Conservation (phyloP, 2,797 vertebrate genomes). For the Arnoldichthys spilopterus region DNA sequence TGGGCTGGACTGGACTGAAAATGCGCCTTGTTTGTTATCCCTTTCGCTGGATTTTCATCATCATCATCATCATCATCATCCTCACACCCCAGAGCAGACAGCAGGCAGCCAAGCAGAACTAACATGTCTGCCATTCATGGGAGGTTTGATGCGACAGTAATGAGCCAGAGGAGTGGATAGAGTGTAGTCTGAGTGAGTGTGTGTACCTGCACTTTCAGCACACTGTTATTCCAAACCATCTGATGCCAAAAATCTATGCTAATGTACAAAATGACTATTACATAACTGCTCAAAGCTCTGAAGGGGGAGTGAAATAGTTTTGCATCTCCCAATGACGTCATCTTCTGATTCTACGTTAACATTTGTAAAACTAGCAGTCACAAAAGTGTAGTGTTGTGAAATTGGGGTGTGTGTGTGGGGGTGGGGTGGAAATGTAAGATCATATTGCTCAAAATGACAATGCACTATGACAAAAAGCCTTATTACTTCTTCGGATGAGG, state of each 20-base stretch:
- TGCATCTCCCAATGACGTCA: no score
- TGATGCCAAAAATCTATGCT: background rate
- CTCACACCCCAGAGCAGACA: background rate
- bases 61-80: background rate
- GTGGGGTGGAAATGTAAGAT: background rate
- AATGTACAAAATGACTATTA: background rate
- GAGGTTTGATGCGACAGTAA: conserved; percentile 4
- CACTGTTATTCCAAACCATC: background rate
- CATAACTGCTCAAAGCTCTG: background rate
- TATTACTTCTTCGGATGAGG: background rate
- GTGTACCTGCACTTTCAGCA: background rate
- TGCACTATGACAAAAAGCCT: background rate
- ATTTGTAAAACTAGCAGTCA: no score
- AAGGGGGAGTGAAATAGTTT: background rate
- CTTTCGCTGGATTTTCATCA: conserved; percentile 6
- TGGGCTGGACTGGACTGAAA: background rate
- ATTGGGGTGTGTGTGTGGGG: background rate
- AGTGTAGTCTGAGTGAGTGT: background rate
- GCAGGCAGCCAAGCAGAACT: background rate
- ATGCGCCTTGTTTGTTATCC: background rate
- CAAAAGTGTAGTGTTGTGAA: no score
- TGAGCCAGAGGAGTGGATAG: background rate
- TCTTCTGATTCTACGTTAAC: background rate
- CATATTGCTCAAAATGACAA: background rate
- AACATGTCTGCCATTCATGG: background rate